Percentiles rank a stretch among this genome's conserved stretches.
Conservation (phyloP, 2,797 vertebrate species). For the Tarsius wallacei region DNA sequence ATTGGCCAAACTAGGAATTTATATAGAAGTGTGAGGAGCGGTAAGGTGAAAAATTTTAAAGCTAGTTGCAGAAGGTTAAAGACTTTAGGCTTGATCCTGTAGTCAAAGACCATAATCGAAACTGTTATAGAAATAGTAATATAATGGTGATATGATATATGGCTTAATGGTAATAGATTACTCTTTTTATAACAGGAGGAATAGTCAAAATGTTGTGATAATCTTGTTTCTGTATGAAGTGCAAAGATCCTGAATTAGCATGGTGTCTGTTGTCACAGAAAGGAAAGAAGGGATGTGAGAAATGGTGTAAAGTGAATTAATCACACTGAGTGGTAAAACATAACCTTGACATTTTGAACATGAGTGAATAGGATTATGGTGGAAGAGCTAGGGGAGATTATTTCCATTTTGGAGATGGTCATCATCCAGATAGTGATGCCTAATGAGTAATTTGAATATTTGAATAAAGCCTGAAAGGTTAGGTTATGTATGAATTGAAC, state of each 20-base stretch:
- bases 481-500: neutral
- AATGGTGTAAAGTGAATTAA: conserved; percentile 2
- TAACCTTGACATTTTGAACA: conserved; percentile 39
- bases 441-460: conserved; percentile 21
- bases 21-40: neutral
- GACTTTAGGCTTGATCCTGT: neutral
- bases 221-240: neutral
- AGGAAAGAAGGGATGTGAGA: neutral
- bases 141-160: neutral
- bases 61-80: neutral
- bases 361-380: neutral
- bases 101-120: neutral
- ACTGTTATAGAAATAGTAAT: neutral
- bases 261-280: neutral
- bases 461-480: conserved; percentile 38
- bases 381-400: neutral
- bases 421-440: neutral
- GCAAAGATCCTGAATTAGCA: neutral
- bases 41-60: neutral
- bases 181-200: neutral
- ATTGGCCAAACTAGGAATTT: neutral
- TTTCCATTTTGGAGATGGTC: neutral
- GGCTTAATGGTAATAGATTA: neutral
- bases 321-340: neutral
- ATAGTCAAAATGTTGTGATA: neutral